Evolutionary conservation across 2,888 invertebrate genomes (phyloP).

Genomic region (Drosophila parthenogenetica): DNA sequence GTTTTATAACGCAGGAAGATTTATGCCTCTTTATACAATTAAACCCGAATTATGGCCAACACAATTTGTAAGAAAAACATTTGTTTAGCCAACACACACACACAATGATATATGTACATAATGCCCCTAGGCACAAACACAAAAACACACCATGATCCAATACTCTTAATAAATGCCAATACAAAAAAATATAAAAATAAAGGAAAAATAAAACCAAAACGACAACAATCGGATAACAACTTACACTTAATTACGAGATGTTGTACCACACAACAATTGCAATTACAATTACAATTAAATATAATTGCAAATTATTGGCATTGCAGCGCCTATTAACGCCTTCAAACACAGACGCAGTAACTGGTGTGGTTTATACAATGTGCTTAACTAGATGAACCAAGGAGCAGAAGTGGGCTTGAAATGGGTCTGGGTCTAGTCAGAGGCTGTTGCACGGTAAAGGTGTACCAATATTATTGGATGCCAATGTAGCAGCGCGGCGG

Average conservation of each 20-base stretch:
- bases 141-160: constrained; percentile 55
- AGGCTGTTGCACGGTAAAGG: neutral
- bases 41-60: constrained; percentile 36
- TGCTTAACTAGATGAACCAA: neutral
- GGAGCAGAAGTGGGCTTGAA: neutral
- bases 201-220: constrained; percentile 33
- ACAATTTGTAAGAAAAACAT: constrained; percentile 41
- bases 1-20: constrained; percentile 23
- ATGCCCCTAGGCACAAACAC: constrained; percentile 38
- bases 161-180: constrained; percentile 59
- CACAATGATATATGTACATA: constrained; percentile 57
- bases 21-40: constrained; percentile 51
- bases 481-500: constrained; percentile 59
- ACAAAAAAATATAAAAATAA: constrained; percentile 29
- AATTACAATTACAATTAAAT: constrained; percentile 67
- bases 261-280: constrained; percentile 43
- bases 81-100: constrained; percentile 60
- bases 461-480: constrained; percentile 63
- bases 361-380: constrained; percentile 23
- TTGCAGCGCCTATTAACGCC: constrained; percentile 79
- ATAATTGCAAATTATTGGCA: constrained; percentile 79
- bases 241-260: constrained; percentile 56
- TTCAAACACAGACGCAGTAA: constrained; percentile 42
- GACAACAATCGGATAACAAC: constrained; percentile 28
- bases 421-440: neutral